Evolutionary conservation across 2,888 invertebrate species (phyloP).

Genomic region (Tenthredo amoena): DNA sequence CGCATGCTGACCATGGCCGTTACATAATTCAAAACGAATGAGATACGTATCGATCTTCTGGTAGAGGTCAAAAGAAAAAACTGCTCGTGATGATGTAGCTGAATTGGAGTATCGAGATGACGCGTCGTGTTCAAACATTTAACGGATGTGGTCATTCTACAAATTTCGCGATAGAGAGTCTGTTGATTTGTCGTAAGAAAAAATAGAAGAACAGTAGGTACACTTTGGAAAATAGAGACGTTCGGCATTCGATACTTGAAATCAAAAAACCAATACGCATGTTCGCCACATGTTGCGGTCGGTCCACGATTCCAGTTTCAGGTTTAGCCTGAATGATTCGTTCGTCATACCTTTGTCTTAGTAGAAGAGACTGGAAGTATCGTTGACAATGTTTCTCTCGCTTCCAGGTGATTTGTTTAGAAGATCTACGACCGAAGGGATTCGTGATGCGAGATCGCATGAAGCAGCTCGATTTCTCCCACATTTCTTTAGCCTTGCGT

Average conservation of each 20-base stretch:
- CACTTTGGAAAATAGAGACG: neutral
- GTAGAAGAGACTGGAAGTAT: neutral
- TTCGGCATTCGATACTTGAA: neutral
- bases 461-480: slow-evolving; percentile 60
- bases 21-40: neutral
- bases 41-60: neutral
- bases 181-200: neutral
- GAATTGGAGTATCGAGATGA: neutral
- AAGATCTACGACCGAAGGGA: slow-evolving; percentile 59
- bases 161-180: neutral
- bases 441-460: slow-evolving; percentile 57
- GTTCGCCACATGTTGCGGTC: too few species aligned
- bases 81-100: neutral
- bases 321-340: neutral
- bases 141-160: neutral
- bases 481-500: slow-evolving; percentile 56
- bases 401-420: slow-evolving; percentile 60
- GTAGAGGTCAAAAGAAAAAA: neutral
- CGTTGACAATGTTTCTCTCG: neutral
- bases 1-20: neutral
- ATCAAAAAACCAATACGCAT: neutral
- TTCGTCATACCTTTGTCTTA: neutral
- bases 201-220: too few species aligned
- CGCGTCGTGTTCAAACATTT: neutral
- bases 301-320: too few species aligned